Evolutionary conservation across 1,140 invertebrate species (phyloP), one percentile per base, ranked within the genome.

Genomic region (Camponotus vicinus): DNA sequence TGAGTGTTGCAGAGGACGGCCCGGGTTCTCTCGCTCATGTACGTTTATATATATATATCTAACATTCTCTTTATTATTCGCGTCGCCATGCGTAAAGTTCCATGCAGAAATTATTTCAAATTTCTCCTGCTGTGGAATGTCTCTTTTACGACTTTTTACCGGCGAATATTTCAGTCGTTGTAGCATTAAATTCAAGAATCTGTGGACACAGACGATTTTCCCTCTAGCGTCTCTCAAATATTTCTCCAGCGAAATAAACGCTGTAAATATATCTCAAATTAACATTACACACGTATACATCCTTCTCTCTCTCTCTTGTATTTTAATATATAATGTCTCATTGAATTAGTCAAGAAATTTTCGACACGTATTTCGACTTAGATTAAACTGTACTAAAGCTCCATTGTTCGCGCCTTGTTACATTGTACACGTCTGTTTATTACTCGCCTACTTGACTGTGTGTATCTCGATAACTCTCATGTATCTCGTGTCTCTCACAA

Each of bases 1-100:
- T 83, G 79, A 83, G 57, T 61, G n/a, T 75, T 80, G 64, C 57
- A 73, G 45, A 27, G 42, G 75, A 83, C 55, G 55, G n/a, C 13
- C 15, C 40, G n/a, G 79, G 55, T 82, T 73, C 45, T 83, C 63
- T 83, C 69, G 55, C 69, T 75, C 55, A 61, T 82, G 52, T 18
- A 63, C 37, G 37, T 27, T 32, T 63, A 13, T 27, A 32, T 15
- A 32, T 15, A 52, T 32, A 15, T 64, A 52, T 52, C 15, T 52
- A 78, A 75, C 69, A 83, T 49, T 52, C 32, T 40, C 15, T 45
- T 32, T 45, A 37, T 57, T 82, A 73, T 82, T 49, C 69, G 40
- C 21, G 69, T 42, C 32, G 69, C 15, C 37, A 69, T 69, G 67
- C 40, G 18, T 83, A 83, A 83, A 75, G 55, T 57, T 63, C 13